These are phyloP conservation scores for Geotrypetes seraphini DNA, from an alignment of 2,797 vertebrate genomes.

Conservation along the genomic window DNA sequence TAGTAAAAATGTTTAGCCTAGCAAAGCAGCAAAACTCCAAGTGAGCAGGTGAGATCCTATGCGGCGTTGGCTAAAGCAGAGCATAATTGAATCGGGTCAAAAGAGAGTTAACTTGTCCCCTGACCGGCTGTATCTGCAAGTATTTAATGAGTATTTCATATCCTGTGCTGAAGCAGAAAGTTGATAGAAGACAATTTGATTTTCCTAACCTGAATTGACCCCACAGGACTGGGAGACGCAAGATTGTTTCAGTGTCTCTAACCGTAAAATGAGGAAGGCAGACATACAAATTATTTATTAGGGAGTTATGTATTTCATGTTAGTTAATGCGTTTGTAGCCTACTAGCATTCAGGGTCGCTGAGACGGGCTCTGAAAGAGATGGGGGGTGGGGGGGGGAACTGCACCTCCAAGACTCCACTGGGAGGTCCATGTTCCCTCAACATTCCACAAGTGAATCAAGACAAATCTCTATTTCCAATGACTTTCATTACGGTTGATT, in stretches of 20 bases:
- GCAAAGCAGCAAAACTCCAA: neutral
- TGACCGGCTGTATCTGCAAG: constrained; percentile 8
- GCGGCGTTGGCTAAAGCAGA: constrained; percentile 5
- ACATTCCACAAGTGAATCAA: too few relatives aligned
- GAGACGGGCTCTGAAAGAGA: too few relatives aligned
- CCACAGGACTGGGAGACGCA: neutral
- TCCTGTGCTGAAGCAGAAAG: neutral
- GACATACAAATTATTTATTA: neutral
- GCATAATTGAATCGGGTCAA: constrained; percentile 7
- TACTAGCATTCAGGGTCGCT: too few relatives aligned
- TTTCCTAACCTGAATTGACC: constrained; percentile 5
- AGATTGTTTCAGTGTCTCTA: neutral
- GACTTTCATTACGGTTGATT: too few relatives aligned
- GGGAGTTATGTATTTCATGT: too few relatives aligned
- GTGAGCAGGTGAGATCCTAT: constrained; percentile 9
- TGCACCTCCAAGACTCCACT: too few relatives aligned
- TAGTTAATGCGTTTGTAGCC: too few relatives aligned
- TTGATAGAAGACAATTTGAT: constrained; percentile 5
- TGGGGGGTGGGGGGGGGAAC: too few relatives aligned
- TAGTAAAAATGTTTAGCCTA: constrained; percentile 1
- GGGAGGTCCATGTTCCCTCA: too few relatives aligned
- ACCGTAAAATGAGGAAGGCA: neutral
- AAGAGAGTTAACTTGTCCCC: neutral
- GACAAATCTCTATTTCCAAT: too few relatives aligned
- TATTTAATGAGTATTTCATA: constrained; percentile 13